Evolutionary conservation across 2,888 invertebrate species (phyloP).

Genomic region (Ornithoptera alexandrae): DNA sequence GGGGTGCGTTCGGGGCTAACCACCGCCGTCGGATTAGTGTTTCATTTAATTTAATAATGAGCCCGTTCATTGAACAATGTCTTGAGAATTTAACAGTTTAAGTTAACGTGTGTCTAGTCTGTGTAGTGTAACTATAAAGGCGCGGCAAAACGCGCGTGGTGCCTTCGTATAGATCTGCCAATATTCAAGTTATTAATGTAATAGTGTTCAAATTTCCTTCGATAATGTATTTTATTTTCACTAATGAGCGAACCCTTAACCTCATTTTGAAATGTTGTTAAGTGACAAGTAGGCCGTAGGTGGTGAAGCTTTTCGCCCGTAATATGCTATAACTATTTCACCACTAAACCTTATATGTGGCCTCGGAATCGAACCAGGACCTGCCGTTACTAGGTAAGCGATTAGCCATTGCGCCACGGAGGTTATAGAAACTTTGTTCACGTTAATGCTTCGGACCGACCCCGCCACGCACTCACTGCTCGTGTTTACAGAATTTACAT

Average conservation of each 20-base stretch:
- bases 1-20: conserved; percentile 16
- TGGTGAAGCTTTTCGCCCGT: too few species aligned
- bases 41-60: conserved; percentile 7
- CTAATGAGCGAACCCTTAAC: too few species aligned
- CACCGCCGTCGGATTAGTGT: conserved; percentile 17
- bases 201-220: conserved; percentile 42
- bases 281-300: background rate
- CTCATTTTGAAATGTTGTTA: conserved; percentile 38
- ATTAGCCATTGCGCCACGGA: too few species aligned
- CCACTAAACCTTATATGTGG: too few species aligned
- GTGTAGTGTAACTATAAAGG: conserved; percentile 24
- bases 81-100: conserved; percentile 21
- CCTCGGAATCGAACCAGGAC: too few species aligned
- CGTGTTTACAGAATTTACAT: conserved; percentile 12
- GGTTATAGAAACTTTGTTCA: conserved; percentile 32
- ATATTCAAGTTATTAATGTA: conserved; percentile 31
- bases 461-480: conserved; percentile 30
- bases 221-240: too few species aligned
- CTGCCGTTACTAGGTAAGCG: too few species aligned
- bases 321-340: too few species aligned
- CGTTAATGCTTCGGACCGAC: conserved; percentile 34
- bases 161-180: conserved; percentile 26
- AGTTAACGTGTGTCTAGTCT: conserved; percentile 30
- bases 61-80: conserved; percentile 18
- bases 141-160: conserved; percentile 13